A percentile compares a stretch with the other conserved stretches of the same genome.
These are phyloP conservation scores for Catonia carolina DNA, from an alignment of 2,888 invertebrate species.

Conservation along the genomic window DNA sequence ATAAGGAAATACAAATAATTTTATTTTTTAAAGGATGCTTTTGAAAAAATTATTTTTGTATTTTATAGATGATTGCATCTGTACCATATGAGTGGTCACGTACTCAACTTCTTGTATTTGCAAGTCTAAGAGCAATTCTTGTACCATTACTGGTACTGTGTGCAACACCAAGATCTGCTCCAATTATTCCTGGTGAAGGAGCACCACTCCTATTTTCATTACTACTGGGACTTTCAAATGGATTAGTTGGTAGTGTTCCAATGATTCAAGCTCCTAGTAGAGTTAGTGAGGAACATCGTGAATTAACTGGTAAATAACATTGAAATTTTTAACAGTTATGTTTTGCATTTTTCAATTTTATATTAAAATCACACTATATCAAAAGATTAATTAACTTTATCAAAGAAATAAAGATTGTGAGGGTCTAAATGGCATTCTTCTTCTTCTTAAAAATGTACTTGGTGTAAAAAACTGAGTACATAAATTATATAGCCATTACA, in stretches of 20 bases:
- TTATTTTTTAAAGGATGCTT: no score
- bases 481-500: no score
- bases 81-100: conserved; percentile 79
- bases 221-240: conserved; percentile 74
- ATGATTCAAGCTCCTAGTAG: conserved; percentile 87
- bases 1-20: no score
- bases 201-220: conserved; percentile 61
- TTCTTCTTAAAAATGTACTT: no score
- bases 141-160: conserved; percentile 78
- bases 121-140: conserved; percentile 62
- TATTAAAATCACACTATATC: no score
- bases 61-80: conserved; percentile 61
- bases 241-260: conserved; percentile 82
- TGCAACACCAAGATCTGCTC: conserved; percentile 67
- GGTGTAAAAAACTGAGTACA: no score
- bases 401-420: no score
- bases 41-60: no score
- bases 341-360: neutral
- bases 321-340: neutral
- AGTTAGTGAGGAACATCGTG: conserved; percentile 77
- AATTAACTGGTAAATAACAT: conserved; percentile 68
- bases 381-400: no score
- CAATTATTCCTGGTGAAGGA: conserved; percentile 59
- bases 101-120: conserved; percentile 66
- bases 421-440: no score